A percentile compares a stretch with the other conserved stretches of the same genome.
phyloP scores from a whole-genome alignment of 37 sponge, comb jelly and placozoan genomes.

The Beroe forskalii region DNA sequence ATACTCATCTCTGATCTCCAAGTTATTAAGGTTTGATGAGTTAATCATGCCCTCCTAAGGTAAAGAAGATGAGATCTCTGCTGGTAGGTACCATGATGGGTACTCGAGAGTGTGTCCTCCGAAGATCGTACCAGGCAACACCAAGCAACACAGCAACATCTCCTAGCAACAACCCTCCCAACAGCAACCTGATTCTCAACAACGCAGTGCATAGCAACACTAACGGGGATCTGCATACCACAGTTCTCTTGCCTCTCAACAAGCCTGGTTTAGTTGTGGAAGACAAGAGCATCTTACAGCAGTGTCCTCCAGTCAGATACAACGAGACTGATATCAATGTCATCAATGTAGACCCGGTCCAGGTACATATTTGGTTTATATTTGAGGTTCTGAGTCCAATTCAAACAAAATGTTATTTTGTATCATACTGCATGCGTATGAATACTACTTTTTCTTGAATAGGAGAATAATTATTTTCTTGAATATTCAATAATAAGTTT shows the following conservation, averaged over 20 bases:
- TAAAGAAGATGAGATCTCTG: slow-evolving; percentile 29
- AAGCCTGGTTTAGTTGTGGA: background rate
- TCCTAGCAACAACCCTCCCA: background rate
- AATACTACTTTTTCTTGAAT: too few species aligned
- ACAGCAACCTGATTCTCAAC: background rate
- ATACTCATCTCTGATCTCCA: too few species aligned
- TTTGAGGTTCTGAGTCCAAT: too few species aligned
- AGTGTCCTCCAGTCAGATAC: slow-evolving; percentile 31
- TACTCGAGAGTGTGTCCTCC: background rate
- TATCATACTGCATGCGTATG: too few species aligned
- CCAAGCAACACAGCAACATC: background rate
- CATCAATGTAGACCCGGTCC: slow-evolving; percentile 32
- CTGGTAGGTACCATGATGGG: slow-evolving; percentile 61
- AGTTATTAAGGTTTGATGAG: too few species aligned
- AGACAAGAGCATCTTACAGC: slow-evolving; percentile 45
- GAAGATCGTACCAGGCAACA: background rate
- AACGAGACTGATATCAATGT: slow-evolving; percentile 61
- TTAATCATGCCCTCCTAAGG: too few species aligned
- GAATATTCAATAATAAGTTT: too few species aligned
- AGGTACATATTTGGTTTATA: slow-evolving; percentile 4
- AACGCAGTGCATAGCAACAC: slow-evolving; percentile 7
- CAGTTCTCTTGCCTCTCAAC: background rate
- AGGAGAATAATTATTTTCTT: too few species aligned
- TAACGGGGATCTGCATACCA: background rate
- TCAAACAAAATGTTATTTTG: too few species aligned